phyloP scores from a whole-genome alignment of 2,113 vertebrate genomes.

The Sinocyclocheilus anshuiensis region DNA sequence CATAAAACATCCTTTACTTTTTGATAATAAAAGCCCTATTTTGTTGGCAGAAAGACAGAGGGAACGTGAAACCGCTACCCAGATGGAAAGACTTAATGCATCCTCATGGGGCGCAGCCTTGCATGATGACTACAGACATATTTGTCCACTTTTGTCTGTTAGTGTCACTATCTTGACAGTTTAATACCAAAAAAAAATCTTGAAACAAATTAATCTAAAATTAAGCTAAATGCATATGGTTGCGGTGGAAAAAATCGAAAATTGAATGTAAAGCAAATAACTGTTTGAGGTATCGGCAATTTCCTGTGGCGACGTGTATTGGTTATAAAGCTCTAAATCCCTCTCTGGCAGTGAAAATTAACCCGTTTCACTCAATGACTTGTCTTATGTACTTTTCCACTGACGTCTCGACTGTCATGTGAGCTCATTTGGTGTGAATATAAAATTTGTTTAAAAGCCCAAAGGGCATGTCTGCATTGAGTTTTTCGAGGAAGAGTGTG shows the following conservation, averaged over 20 bases:
- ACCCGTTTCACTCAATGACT: neutral
- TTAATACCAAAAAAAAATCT: neutral
- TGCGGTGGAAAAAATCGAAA: neutral
- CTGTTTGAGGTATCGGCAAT: neutral
- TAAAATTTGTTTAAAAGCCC: neutral
- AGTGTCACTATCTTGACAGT: conserved; percentile 11
- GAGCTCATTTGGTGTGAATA: neutral
- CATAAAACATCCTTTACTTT: conserved; percentile 19
- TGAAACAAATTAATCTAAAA: neutral
- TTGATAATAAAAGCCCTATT: conserved; percentile 14
- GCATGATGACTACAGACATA: neutral
- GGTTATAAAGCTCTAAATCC: neutral
- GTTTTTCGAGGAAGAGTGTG: neutral
- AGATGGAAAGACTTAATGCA: conserved; percentile 1
- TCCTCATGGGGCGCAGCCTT: neutral
- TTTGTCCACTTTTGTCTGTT: conserved; percentile 14
- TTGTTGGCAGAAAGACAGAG: neutral
- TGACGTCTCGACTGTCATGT: neutral
- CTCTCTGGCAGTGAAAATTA: neutral
- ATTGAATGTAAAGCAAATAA: neutral
- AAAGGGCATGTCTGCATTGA: neutral
- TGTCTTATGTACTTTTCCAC: neutral
- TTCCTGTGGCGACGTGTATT: neutral
- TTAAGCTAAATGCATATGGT: neutral
- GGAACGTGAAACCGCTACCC: neutral